A percentile compares a stretch with the other conserved stretches of the same genome.
These are phyloP conservation scores for Cnemophilus loriae DNA, from an alignment of 2,113 vertebrate genomes.

Conservation along the genomic window DNA sequence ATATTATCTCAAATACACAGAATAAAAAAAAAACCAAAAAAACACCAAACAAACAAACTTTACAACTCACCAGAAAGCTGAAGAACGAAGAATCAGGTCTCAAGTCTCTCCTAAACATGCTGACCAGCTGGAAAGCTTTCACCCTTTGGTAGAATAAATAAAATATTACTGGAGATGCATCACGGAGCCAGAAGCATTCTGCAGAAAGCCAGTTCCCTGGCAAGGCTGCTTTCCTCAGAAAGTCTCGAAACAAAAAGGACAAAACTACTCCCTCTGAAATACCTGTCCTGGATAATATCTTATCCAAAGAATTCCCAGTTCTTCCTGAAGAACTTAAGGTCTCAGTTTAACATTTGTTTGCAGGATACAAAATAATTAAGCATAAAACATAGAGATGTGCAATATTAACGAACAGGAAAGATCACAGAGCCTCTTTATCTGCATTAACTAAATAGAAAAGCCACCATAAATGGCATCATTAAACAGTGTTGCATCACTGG, in stretches of 20 bases:
- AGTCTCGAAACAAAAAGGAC: not conserved
- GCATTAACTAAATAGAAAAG: not conserved
- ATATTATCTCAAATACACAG: not conserved
- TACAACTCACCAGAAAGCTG: conserved; percentile 51
- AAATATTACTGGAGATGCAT: not conserved
- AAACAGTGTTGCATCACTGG: not conserved
- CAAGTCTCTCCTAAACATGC: not conserved
- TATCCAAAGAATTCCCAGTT: not conserved
- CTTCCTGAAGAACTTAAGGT: not conserved
- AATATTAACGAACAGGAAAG: not conserved
- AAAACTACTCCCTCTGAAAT: not conserved
- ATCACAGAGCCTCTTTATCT: not conserved
- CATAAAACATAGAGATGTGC: not conserved
- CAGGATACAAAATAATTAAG: not conserved
- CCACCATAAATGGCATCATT: not conserved
- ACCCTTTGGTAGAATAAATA: not conserved
- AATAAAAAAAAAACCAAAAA: not conserved
- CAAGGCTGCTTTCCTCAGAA: not conserved
- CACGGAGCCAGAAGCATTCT: not conserved
- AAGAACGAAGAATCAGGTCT: conserved; percentile 10
- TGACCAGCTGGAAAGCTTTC: not conserved
- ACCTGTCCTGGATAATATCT: not conserved
- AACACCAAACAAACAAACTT: too few species aligned
- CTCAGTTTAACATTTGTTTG: not conserved
- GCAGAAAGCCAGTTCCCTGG: not conserved